Evolutionary conservation across 2,888 invertebrate species (phyloP).

Genomic region (Pherbina coryleti): DNA sequence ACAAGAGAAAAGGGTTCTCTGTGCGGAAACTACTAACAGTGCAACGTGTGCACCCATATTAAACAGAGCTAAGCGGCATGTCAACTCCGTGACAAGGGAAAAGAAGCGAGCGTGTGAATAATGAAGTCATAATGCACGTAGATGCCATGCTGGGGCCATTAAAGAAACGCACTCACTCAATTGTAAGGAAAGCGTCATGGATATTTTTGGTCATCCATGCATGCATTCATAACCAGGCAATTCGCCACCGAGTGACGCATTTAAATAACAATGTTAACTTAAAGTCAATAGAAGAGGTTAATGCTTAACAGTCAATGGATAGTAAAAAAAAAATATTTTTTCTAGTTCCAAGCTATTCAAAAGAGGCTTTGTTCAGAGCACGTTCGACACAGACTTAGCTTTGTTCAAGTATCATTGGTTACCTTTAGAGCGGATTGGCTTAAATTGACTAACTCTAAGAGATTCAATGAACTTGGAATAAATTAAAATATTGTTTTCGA

Average conservation of each 20-base stretch:
- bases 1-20: not conserved
- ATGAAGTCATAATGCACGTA: constrained; percentile 23
- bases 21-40: not conserved
- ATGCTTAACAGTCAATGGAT: not conserved
- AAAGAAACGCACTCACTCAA: not conserved
- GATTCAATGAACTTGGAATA: not conserved
- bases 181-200: not conserved
- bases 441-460: not conserved
- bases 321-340: not conserved
- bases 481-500: no score
- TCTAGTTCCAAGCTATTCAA: not conserved
- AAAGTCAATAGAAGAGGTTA: not conserved
- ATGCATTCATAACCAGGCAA: not conserved
- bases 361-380: constrained; percentile 7
- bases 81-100: not conserved
- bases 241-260: constrained; percentile 25
- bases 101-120: constrained; percentile 8
- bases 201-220: not conserved
- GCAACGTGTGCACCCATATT: constrained; percentile 19
- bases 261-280: not conserved
- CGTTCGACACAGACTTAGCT: constrained; percentile 4
- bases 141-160: not conserved
- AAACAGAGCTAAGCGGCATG: not conserved
- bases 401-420: not conserved
- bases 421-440: not conserved